Evolutionary conservation across 1,140 invertebrate species (phyloP).

Genomic region (Drosophila tani): DNA sequence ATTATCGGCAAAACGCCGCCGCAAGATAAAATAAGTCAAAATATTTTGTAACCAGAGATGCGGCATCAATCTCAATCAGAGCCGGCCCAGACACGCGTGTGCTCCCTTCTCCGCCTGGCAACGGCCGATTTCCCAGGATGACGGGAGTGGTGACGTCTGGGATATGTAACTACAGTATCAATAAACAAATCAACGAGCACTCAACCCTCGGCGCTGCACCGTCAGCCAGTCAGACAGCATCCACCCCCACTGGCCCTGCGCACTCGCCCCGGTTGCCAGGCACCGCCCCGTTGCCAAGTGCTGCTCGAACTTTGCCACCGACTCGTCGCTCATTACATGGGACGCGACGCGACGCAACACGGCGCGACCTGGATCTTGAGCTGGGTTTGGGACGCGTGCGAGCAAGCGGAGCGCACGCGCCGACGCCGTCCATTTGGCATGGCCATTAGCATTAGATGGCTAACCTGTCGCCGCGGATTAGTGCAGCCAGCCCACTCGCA

Average conservation of each 20-base stretch:
- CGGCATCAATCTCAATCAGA: slow-evolving; percentile 63
- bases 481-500: slow-evolving; percentile 25
- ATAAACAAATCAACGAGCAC: slow-evolving; percentile 67
- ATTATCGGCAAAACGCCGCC: slow-evolving; percentile 55
- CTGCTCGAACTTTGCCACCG: slow-evolving; percentile 29
- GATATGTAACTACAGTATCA: slow-evolving; percentile 66
- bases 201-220: slow-evolving; percentile 22
- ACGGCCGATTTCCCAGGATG: slow-evolving; percentile 19
- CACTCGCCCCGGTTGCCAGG: slow-evolving; percentile 55
- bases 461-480: slow-evolving; percentile 78
- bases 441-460: slow-evolving; percentile 72
- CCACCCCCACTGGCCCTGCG: slow-evolving; percentile 55
- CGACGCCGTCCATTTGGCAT: slow-evolving; percentile 52
- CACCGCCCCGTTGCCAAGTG: slow-evolving; percentile 75
- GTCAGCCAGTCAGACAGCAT: slow-evolving; percentile 64
- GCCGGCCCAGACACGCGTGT: slow-evolving; percentile 71
- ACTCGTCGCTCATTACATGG: slow-evolving; percentile 69
- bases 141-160: slow-evolving; percentile 59
- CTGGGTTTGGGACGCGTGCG: slow-evolving; percentile 10
- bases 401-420: slow-evolving; percentile 9
- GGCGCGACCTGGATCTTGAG: slow-evolving; percentile 20
- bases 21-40: slow-evolving; percentile 79
- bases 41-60: slow-evolving; percentile 78
- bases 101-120: slow-evolving; percentile 42
- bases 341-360: slow-evolving; percentile 57